phyloP scores from a whole-genome alignment of 35 echinoderm and acorn worm species.

The Amphiura filiformis region DNA sequence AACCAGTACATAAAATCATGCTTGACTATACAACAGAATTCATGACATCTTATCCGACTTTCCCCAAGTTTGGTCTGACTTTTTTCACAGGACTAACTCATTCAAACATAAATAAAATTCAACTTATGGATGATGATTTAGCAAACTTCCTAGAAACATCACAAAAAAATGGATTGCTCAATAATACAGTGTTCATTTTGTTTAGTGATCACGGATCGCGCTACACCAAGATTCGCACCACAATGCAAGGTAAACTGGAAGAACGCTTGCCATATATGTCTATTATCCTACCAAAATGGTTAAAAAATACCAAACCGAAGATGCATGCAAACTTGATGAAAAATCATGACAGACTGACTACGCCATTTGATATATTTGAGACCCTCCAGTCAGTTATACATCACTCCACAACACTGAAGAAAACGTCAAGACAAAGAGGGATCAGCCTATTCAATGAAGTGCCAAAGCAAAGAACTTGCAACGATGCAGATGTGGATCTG shows the following conservation, averaged over 20 bases:
- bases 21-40: constrained; percentile 53
- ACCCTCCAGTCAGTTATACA: constrained; percentile 34
- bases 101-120: constrained; percentile 37
- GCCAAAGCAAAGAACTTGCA: constrained; percentile 28
- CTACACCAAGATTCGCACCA: constrained; percentile 32
- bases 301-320: constrained; percentile 9
- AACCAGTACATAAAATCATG: constrained; percentile 42
- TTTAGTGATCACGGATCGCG: constrained; percentile 62
- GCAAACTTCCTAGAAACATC: constrained; percentile 11
- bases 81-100: constrained; percentile 54
- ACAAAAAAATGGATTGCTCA: neutral
- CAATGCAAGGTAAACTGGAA: constrained; percentile 65
- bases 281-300: constrained; percentile 25
- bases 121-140: constrained; percentile 42
- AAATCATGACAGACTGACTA: constrained; percentile 42
- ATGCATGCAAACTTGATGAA: constrained; percentile 16
- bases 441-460: constrained; percentile 46
- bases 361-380: constrained; percentile 56
- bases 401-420: neutral
- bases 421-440: neutral
- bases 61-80: constrained; percentile 52
- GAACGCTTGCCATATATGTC: constrained; percentile 65
- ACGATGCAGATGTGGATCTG: constrained; percentile 24
- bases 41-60: constrained; percentile 24
- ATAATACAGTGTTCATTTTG: constrained; percentile 51